Percentiles rank a stretch among this genome's conserved stretches.
Conservation (phyloP, 2,888 invertebrate species). For the Tetragonisca angustula region DNA sequence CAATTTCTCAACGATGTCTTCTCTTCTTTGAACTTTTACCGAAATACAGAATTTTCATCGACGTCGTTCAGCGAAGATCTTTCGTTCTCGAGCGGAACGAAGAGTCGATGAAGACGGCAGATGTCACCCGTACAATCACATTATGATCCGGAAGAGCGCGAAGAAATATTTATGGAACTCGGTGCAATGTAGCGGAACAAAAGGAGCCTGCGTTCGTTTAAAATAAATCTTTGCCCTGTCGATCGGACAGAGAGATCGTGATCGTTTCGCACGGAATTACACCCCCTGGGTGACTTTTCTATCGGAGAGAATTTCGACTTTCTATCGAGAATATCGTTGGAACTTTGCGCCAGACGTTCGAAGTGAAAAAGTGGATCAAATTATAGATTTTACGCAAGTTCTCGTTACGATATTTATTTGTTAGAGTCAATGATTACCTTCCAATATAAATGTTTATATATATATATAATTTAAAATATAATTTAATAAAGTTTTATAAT, state of each 20-base stretch:
- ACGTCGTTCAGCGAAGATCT: constrained; percentile 15
- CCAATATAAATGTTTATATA: too few species aligned
- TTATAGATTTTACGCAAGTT: too few species aligned
- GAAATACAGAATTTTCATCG: constrained; percentile 35
- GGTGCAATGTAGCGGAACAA: constrained; percentile 28
- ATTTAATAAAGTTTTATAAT: too few species aligned
- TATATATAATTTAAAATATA: too few species aligned
- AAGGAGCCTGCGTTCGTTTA: constrained; percentile 26
- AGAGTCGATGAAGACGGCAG: constrained; percentile 25
- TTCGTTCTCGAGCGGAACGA: constrained; percentile 27
- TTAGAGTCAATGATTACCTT: too few species aligned
- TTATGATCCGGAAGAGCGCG: constrained; percentile 25
- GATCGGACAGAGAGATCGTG: not conserved
- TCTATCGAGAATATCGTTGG: too few species aligned
- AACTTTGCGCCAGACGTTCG: too few species aligned
- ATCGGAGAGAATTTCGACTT: too few species aligned
- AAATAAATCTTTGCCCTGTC: constrained; percentile 24
- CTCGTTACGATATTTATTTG: too few species aligned
- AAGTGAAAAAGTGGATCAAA: too few species aligned
- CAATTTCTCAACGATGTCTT: constrained; percentile 52
- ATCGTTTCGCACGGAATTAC: constrained; percentile 9
- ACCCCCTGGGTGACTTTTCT: not conserved
- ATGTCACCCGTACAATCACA: constrained; percentile 27
- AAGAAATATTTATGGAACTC: constrained; percentile 48
- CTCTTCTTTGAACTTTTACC: constrained; percentile 50